These are phyloP conservation scores for Eubasilissa splendida DNA, from an alignment of 2,888 invertebrate genomes.

Conservation along the genomic window DNA sequence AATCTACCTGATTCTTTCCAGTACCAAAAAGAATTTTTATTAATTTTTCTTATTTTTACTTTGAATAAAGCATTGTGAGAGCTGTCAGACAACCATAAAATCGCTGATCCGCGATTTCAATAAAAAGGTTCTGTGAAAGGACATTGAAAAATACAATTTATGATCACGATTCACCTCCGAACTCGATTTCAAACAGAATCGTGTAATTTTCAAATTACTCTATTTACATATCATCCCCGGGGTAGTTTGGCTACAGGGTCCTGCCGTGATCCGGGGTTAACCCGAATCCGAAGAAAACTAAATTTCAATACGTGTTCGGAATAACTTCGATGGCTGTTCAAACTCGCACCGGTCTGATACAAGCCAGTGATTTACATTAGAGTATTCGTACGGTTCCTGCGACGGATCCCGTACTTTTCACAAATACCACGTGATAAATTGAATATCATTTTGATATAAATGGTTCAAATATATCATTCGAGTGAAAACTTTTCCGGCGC, in stretches of 20 bases:
- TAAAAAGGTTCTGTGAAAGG: background rate
- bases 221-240: background rate
- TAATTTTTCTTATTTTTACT: too few relatives aligned
- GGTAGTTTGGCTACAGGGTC: too few relatives aligned
- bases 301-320: constrained; percentile 27
- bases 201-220: background rate
- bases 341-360: constrained; percentile 14
- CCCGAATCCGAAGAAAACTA: background rate
- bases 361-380: constrained; percentile 30
- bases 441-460: constrained; percentile 58
- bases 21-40: too few relatives aligned
- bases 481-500: constrained; percentile 47
- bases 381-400: background rate
- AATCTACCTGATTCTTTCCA: too few relatives aligned
- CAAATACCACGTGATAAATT: constrained; percentile 57
- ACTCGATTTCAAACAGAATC: background rate
- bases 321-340: constrained; percentile 18
- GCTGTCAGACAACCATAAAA: too few relatives aligned
- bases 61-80: too few relatives aligned
- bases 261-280: too few relatives aligned
- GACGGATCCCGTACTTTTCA: constrained; percentile 39
- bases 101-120: too few relatives aligned
- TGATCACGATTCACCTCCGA: background rate
- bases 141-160: constrained; percentile 1
- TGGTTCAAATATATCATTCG: constrained; percentile 56